A percentile compares a stretch with the other conserved stretches of the same genome.
Evolutionary conservation across 2,797 vertebrate genomes (phyloP).

Genomic region (Anas bernieri): DNA sequence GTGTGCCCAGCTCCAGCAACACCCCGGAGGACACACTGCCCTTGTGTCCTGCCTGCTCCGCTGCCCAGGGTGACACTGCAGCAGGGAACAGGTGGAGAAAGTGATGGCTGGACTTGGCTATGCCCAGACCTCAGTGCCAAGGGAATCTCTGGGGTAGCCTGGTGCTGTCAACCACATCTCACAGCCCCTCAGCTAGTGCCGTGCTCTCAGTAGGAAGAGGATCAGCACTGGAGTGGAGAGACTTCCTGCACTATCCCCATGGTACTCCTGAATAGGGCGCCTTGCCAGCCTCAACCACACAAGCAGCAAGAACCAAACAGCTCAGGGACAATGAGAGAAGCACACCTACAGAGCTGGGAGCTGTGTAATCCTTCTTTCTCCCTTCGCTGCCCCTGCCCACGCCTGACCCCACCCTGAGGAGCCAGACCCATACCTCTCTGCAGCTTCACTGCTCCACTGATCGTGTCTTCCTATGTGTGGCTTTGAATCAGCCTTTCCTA

Average conservation of each 20-base stretch:
- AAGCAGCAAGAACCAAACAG: accelerated
- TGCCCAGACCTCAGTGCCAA: accelerated
- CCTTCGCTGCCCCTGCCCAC: not conserved
- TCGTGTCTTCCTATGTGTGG: not conserved
- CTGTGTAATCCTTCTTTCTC: not conserved
- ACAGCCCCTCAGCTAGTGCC: not conserved
- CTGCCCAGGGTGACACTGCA: accelerated
- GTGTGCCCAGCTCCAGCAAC: not conserved
- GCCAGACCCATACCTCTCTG: not conserved
- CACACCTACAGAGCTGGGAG: not conserved
- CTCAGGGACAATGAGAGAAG: not conserved
- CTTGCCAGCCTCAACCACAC: not conserved
- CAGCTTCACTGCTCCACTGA: not conserved
- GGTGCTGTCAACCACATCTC: not conserved
- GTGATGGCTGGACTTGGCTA: accelerated
- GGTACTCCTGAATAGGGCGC: not conserved
- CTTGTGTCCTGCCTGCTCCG: not conserved
- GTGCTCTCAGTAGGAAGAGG: not conserved
- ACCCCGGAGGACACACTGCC: not conserved
- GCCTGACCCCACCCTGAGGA: not conserved
- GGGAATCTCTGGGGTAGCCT: accelerated
- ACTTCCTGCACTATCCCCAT: not conserved
- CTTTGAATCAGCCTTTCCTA: not conserved
- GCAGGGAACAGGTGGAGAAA: not conserved
- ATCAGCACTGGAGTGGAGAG: not conserved